Evolutionary conservation across 2,888 invertebrate genomes (phyloP).

Genomic region (Standfussiana lucernea): DNA sequence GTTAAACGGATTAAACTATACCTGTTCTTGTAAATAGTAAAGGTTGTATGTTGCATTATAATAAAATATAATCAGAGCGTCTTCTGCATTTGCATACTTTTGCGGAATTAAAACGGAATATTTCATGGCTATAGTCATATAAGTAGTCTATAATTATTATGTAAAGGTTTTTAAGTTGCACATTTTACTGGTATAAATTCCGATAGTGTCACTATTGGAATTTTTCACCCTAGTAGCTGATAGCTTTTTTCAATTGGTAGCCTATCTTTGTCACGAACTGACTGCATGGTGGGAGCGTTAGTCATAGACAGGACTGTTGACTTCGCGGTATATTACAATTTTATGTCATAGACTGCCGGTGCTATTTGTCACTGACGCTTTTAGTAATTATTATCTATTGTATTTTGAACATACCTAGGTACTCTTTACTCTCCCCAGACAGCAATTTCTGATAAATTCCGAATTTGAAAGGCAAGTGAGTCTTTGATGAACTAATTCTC

Average conservation of each 20-base stretch:
- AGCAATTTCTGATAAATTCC: neutral
- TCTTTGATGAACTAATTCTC: neutral
- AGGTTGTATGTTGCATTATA: too few species aligned
- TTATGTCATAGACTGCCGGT: slow-evolving; percentile 15
- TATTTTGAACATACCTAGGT: neutral
- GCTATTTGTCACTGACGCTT: slow-evolving; percentile 8
- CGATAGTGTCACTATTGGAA: neutral
- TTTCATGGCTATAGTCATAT: too few species aligned
- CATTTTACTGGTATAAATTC: too few species aligned
- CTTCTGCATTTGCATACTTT: too few species aligned
- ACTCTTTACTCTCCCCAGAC: neutral
- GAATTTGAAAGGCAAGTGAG: neutral
- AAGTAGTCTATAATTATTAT: too few species aligned
- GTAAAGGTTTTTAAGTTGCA: too few species aligned
- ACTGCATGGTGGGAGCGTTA: slow-evolving; percentile 25
- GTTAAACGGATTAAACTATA: neutral
- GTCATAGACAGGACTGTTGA: slow-evolving; percentile 32
- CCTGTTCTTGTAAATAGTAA: neutral
- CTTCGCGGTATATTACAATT: slow-evolving; percentile 21
- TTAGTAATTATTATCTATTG: slow-evolving; percentile 1
- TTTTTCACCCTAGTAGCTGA: slow-evolving; percentile 8
- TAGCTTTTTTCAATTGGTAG: slow-evolving; percentile 5
- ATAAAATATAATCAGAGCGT: too few species aligned
- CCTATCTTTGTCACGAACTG: slow-evolving; percentile 39
- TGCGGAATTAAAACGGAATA: too few species aligned